phyloP scores from a whole-genome alignment of 2,797 vertebrate species.

The Chiloscyllium punctatum region DNA sequence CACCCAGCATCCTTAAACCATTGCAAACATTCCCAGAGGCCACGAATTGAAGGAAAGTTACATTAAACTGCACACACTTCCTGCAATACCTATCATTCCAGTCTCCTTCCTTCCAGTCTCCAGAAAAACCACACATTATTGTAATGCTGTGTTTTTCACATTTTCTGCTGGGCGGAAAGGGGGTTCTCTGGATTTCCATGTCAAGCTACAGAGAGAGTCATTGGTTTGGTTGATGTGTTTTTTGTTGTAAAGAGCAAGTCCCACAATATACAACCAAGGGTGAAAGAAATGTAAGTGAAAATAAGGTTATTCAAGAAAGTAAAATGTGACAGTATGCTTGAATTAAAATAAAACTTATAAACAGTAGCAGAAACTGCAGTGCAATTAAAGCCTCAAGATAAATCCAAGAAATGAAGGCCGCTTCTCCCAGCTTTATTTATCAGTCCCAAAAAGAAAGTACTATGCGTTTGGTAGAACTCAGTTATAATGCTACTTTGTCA shows the following conservation, averaged over 20 bases:
- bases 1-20: background rate
- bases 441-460: background rate
- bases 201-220: background rate
- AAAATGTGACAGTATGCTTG: no score
- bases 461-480: background rate
- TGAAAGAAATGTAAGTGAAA: background rate
- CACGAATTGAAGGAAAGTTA: background rate
- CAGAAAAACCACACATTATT: background rate
- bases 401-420: background rate
- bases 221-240: background rate
- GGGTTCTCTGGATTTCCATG: background rate
- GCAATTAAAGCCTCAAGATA: background rate
- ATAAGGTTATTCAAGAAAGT: background rate
- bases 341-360: background rate
- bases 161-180: background rate
- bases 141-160: background rate
- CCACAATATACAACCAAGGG: background rate
- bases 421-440: background rate
- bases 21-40: background rate
- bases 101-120: conserved; percentile 25
- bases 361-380: background rate
- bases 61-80: background rate
- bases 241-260: background rate
- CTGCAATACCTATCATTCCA: conserved; percentile 15
- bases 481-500: background rate